Conservation (phyloP, 2,888 invertebrate species). For the Melanostoma scalare region DNA sequence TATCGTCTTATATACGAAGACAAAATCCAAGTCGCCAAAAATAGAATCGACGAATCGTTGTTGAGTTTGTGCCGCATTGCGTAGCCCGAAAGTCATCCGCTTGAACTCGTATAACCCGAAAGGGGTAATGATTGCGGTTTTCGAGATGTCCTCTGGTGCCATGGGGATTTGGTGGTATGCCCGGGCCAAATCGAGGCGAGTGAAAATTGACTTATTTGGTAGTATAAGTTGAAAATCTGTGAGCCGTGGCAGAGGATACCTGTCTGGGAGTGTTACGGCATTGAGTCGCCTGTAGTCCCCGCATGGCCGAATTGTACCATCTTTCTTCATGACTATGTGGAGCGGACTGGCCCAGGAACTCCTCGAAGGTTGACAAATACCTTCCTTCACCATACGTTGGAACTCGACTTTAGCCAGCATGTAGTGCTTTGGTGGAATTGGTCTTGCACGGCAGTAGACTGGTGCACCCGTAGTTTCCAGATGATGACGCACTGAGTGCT, state of each 20-base stretch:
- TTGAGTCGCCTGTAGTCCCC: not conserved
- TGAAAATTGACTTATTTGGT: conserved; percentile 1
- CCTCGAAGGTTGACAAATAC: conserved; percentile 12
- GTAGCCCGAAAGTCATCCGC: conserved; percentile 1
- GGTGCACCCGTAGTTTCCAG: not conserved
- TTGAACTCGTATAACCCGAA: not conserved
- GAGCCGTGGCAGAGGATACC: conserved; percentile 9
- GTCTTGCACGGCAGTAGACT: conserved; percentile 8
- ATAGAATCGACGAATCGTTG: too few species aligned
- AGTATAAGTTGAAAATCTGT: not conserved
- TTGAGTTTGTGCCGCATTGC: too few species aligned
- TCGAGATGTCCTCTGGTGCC: conserved; percentile 2
- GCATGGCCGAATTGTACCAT: not conserved
- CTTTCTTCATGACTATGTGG: conserved; percentile 10
- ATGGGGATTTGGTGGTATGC: conserved; percentile 11
- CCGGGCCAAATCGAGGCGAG: conserved; percentile 5
- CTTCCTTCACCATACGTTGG: conserved; percentile 21
- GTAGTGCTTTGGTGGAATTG: conserved; percentile 26
- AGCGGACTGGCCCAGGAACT: conserved; percentile 11
- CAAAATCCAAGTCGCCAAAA: conserved; percentile 9
- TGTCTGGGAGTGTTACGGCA: not conserved
- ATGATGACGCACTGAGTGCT: not conserved
- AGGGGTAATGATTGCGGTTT: not conserved
- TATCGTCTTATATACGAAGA: not conserved
- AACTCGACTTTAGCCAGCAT: conserved; percentile 15